These are phyloP conservation scores for Triplophysa bombifrons DNA, from an alignment of 2,797 vertebrate genomes.

Conservation along the genomic window DNA sequence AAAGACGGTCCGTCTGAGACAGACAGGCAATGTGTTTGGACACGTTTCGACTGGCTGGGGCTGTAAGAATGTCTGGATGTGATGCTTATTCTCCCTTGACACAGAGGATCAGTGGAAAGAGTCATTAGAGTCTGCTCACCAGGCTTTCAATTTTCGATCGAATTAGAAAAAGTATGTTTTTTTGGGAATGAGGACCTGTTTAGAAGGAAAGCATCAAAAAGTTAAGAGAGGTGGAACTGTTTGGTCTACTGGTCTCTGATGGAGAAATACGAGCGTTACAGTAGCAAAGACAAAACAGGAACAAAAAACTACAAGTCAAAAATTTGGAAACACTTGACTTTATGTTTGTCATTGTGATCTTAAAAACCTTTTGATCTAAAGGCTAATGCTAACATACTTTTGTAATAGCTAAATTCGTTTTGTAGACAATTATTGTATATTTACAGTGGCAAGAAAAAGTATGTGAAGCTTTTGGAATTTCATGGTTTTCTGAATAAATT, in stretches of 20 bases:
- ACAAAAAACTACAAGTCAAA: too few relatives aligned
- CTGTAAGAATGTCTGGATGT: constrained; percentile 31
- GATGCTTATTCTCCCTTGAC: constrained; percentile 30
- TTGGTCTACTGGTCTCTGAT: neutral
- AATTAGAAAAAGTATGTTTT: constrained; percentile 27
- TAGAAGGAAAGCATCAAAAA: constrained; percentile 17
- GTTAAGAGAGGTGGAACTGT: constrained; percentile 31
- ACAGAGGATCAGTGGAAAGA: constrained; percentile 34
- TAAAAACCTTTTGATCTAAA: too few relatives aligned
- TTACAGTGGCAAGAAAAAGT: too few relatives aligned
- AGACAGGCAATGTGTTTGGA: constrained; percentile 39
- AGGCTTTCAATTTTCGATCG: constrained; percentile 25
- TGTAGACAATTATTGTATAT: too few relatives aligned
- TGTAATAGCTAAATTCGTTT: too few relatives aligned
- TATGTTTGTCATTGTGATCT: too few relatives aligned
- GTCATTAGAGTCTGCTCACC: constrained; percentile 17
- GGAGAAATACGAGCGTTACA: neutral
- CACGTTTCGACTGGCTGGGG: constrained; percentile 33
- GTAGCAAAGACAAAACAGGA: too few relatives aligned
- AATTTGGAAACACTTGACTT: too few relatives aligned
- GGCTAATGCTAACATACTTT: too few relatives aligned
- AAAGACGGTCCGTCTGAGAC: constrained; percentile 39
- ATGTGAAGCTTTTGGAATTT: too few relatives aligned
- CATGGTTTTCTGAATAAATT: too few relatives aligned
- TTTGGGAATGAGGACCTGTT: constrained; percentile 25